Evolutionary conservation across 2,113 vertebrate species (phyloP), one percentile per base, ranked within the genome.

Genomic region (Phalacrocorax pelagicus): DNA sequence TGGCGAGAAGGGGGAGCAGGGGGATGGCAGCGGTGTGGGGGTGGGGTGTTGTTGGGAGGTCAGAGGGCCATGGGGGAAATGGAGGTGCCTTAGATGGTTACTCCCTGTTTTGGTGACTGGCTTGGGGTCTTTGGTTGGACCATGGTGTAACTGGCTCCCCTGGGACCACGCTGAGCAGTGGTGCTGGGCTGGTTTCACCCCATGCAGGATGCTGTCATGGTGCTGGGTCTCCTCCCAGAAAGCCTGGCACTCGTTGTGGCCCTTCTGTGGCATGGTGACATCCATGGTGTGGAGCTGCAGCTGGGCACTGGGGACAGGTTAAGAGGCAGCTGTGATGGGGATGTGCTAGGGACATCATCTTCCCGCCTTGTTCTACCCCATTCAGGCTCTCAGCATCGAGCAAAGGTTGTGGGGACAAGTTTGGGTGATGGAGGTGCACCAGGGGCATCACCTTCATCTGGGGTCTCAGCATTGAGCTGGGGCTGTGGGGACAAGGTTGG

Each of bases 61-160:
- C 54, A 51, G 42, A 40, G 42, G 24, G 26, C 19, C 10, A 2
- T 2, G 18, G 13, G 12, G 34, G 38, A 27, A n/a, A 47, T 4
- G 9, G 34, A 57, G 21, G 12, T 11, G 15, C 9, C 66, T 61
- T 32, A 17, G 13, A 11, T 20, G 40, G 32, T 62, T 73, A 40
- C 73, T 18, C 15, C 14, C 17, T 17, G 3, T 14, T 54, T 30
- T 11, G 16, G 51, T 66, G 70, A 30, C 57, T 52, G 59, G 7
- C 3, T 14, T 57, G 47, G 42, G 54, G 36, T 49, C n/a, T 72
- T 22, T 15, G 12, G 15, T n/a, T 12, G 34, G 75, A 62, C 6
- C 1, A 0, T 1, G 17, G 24, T 10, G 20, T 18, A 32, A 24
- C 55, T 67, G 54, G 8, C 14, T 11, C n/a, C 18, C 4, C 2